Conservation (phyloP, 2,888 invertebrate genomes). For the Dermolepida albohirtum region DNA sequence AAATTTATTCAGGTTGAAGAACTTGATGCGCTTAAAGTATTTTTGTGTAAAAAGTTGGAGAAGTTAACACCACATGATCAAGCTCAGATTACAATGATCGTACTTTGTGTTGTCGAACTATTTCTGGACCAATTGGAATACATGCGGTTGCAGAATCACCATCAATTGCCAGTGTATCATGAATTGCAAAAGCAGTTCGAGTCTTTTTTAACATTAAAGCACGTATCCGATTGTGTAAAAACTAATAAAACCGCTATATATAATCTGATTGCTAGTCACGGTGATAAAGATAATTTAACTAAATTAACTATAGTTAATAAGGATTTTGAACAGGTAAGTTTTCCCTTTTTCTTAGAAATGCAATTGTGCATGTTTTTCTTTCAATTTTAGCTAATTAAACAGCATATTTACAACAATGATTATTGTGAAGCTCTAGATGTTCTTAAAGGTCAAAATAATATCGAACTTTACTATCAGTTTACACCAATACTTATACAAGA, state of each 20-base stretch:
- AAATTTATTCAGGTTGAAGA: conserved; percentile 88
- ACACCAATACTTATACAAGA: conserved; percentile 88
- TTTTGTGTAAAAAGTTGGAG: conserved; percentile 85
- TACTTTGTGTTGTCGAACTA: conserved; percentile 94
- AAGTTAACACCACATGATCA: conserved; percentile 79
- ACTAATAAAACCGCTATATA: conserved; percentile 88
- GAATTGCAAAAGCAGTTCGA: conserved; percentile 82
- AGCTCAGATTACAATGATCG: conserved; percentile 91
- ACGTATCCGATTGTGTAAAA: conserved; percentile 82
- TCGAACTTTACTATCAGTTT: conserved; percentile 91
- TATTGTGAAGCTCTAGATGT: conserved; percentile 83
- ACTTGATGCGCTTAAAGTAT: conserved; percentile 88
- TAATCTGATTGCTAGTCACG: conserved; percentile 92
- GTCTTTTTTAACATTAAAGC: conserved; percentile 76
- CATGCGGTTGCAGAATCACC: conserved; percentile 67
- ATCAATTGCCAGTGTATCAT: conserved; percentile 65
- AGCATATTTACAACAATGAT: conserved; percentile 86
- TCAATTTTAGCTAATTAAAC: conserved; percentile 76
- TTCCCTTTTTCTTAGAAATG: not conserved
- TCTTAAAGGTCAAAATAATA: conserved; percentile 78
- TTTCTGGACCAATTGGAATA: conserved; percentile 90
- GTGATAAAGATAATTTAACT: conserved; percentile 91
- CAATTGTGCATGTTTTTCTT: not conserved
- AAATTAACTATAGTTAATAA: conserved; percentile 88
- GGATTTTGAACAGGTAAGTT: conserved; percentile 82